Conservation (phyloP, 2,113 vertebrate species). For the Hippotragus niger region DNA sequence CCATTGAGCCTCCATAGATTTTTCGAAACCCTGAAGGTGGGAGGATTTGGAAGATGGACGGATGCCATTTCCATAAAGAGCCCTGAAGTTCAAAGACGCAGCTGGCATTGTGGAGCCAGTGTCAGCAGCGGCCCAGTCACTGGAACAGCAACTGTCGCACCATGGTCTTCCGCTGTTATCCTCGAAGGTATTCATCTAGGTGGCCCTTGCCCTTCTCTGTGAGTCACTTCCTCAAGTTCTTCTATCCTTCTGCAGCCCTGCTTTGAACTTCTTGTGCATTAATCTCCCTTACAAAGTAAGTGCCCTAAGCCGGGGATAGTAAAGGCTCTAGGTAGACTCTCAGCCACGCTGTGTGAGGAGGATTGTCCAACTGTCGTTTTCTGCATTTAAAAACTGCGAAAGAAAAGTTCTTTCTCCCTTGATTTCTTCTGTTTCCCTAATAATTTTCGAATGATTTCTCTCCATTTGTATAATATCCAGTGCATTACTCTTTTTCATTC, state of each 20-base stretch:
- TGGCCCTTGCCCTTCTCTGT: background rate
- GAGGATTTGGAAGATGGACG: slow-evolving; percentile 8
- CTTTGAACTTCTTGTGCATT: slow-evolving; percentile 40
- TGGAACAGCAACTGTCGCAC: background rate
- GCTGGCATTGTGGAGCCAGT: background rate
- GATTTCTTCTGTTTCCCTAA: slow-evolving; percentile 24
- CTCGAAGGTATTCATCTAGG: background rate
- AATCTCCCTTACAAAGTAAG: background rate
- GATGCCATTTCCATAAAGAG: background rate
- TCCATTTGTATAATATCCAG: background rate
- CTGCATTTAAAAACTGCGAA: background rate
- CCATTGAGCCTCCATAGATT: background rate
- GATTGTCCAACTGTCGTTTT: background rate
- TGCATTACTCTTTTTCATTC: background rate
- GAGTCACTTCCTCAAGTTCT: slow-evolving; percentile 37
- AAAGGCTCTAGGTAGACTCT: background rate
- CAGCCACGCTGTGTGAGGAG: rapidly evolving
- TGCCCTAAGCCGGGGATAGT: background rate
- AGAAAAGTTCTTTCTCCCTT: background rate
- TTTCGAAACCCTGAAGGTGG: background rate
- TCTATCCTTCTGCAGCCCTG: slow-evolving; percentile 11
- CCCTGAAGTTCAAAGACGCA: slow-evolving; percentile 45
- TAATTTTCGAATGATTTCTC: background rate
- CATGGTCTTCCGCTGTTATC: background rate
- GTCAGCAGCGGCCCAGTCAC: background rate